Conservation (phyloP, 2,888 invertebrate species). For the Linnaemya vulpina region DNA sequence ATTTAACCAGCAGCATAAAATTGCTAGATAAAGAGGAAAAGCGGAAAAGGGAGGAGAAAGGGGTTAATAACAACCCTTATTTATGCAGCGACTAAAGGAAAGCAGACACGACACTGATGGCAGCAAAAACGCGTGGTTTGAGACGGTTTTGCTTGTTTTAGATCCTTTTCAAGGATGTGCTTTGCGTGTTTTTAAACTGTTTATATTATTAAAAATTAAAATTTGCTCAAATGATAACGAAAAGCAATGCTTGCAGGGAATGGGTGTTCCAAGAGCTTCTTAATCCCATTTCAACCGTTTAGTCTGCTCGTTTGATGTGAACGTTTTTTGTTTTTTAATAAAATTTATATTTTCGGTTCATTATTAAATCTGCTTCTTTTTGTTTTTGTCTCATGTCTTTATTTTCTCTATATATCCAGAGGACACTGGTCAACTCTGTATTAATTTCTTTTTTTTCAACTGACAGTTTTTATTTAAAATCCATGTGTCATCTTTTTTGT, state of each 20-base stretch:
- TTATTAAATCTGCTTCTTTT: constrained; percentile 52
- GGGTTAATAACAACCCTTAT: constrained; percentile 49
- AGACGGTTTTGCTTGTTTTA: constrained; percentile 46
- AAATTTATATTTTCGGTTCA: constrained; percentile 32
- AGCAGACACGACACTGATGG: neutral
- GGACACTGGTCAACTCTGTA: constrained; percentile 68
- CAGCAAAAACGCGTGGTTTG: neutral
- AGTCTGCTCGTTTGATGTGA: neutral
- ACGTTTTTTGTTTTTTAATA: neutral
- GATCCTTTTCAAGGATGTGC: neutral
- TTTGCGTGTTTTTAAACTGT: constrained; percentile 61
- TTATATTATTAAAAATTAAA: constrained; percentile 59
- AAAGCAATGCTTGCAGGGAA: constrained; percentile 12
- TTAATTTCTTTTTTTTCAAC: constrained; percentile 55
- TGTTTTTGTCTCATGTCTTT: constrained; percentile 14
- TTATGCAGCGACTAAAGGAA: neutral
- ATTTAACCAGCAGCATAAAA: constrained; percentile 38
- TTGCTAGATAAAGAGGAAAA: neutral
- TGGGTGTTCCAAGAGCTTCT: constrained; percentile 43
- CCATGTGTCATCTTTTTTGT: constrained; percentile 31
- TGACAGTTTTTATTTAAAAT: constrained; percentile 58
- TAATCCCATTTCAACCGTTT: constrained; percentile 1
- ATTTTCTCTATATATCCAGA: constrained; percentile 18
- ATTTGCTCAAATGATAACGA: constrained; percentile 54
- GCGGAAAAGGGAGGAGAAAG: constrained; percentile 15